Conservation (phyloP, 1,140 invertebrate species). For the Halesus radiatus region DNA sequence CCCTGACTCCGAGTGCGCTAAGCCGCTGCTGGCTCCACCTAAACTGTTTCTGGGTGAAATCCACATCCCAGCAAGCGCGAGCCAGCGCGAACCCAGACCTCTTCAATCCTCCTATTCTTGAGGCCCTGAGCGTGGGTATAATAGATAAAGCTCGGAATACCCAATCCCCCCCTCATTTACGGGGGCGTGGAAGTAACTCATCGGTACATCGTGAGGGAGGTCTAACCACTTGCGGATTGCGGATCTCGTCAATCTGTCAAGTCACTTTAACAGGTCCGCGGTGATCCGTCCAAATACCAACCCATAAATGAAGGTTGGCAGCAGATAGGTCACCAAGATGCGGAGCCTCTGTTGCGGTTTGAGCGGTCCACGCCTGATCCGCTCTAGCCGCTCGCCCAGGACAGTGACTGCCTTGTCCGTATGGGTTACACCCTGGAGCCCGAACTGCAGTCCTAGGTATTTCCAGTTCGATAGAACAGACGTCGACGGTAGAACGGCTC, state of each 20-base stretch:
- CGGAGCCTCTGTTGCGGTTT: slow-evolving; percentile 61
- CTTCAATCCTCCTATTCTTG: slow-evolving; percentile 36
- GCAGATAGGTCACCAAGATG: slow-evolving; percentile 56
- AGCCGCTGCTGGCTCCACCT: too few relatives aligned
- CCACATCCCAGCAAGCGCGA: too few relatives aligned
- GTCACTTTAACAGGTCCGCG: slow-evolving; percentile 53
- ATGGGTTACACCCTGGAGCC: not conserved
- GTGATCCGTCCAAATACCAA: slow-evolving; percentile 57
- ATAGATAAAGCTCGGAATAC: slow-evolving; percentile 50
- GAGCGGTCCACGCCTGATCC: slow-evolving; percentile 57
- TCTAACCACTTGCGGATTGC: slow-evolving; percentile 59
- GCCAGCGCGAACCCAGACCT: too few relatives aligned
- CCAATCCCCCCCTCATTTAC: slow-evolving; percentile 59
- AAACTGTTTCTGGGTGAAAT: too few relatives aligned
- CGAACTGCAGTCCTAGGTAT: not conserved
- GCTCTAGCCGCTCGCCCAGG: not conserved
- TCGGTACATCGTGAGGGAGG: slow-evolving; percentile 60
- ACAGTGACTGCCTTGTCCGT: not conserved
- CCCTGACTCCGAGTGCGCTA: not conserved
- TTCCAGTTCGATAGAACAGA: not conserved
- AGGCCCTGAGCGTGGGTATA: slow-evolving; percentile 44
- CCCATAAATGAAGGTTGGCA: slow-evolving; percentile 59
- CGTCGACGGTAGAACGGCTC: not conserved
- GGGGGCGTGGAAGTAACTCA: slow-evolving; percentile 60
- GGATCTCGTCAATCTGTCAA: slow-evolving; percentile 58